Evolutionary conservation across 1,140 invertebrate genomes (phyloP).

Genomic region (Ladona fulva): DNA sequence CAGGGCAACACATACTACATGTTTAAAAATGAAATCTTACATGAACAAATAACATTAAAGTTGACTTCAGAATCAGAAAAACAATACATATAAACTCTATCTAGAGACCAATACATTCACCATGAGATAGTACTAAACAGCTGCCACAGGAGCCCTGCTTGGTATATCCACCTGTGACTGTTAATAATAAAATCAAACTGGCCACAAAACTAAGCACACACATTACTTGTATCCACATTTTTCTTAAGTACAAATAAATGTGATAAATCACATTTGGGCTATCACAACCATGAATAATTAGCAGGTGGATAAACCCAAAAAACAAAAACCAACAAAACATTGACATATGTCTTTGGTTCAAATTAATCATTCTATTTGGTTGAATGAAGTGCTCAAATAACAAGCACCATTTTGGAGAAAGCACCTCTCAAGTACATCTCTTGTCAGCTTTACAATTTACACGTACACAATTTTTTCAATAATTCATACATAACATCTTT

Average conservation of each 20-base stretch:
- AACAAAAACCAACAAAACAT: constrained; percentile 7
- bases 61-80: background rate
- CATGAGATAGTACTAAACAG: constrained; percentile 1
- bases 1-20: background rate
- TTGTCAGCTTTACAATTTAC: background rate
- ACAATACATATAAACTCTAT: background rate
- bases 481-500: constrained; percentile 8
- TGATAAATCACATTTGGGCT: background rate
- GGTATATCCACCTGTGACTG: background rate
- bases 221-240: constrained; percentile 8
- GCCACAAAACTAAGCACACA: background rate
- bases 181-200: constrained; percentile 9
- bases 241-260: background rate
- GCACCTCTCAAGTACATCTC: background rate
- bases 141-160: constrained; percentile 1
- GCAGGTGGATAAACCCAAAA: background rate
- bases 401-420: background rate
- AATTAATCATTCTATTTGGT: constrained; percentile 6
- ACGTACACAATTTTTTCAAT: background rate
- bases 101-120: background rate
- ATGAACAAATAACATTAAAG: constrained; percentile 2
- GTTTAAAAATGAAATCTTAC: background rate
- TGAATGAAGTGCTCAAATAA: background rate
- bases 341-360: background rate
- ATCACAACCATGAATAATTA: constrained; percentile 1